Base-by-base conservation (phyloP, 2,797 vertebrate species). In the Platalea minor region DNA sequence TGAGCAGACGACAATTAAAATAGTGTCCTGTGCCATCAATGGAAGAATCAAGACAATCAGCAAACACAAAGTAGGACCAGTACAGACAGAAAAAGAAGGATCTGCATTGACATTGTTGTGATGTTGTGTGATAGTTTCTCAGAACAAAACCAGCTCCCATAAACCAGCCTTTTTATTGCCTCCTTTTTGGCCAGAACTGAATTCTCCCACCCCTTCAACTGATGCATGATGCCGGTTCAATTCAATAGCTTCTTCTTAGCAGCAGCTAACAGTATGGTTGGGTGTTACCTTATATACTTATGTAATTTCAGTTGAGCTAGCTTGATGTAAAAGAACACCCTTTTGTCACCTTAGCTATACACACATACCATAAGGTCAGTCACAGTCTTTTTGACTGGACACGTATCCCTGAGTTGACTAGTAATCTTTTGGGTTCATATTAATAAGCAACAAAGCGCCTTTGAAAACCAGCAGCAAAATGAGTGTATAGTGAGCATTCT, bases 231-330 rank as follows among this genome's bases (percentile, higher is more conserved):
- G 53, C 41, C 45, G 53, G 54, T 75, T 92, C 75, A 79, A 25
- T 87, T 85, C 45, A 75, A 48, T 11, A 78, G 25, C 76, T 70
- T 13, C 78, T 76, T 79, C 51, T 76, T n/a, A 53, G 54, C 72
- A 88, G 87, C 64, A 94, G 31, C 72, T 72, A 59, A 74, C 8
- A 41, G 72, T 39, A 43, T 74, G 53, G 17, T 45, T 94, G 90
- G 51, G 53, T 95, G 93, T 91, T 95, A 94, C 73, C 35, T 80
- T 95, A 96, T 88, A 92, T 95, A 95, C 89, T 95, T 92, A 95
- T 76, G 96, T 96, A 96, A 96, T 97, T 95, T 95, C 94, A 95
- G 87, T 89, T 95, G 96, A 72, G 84, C 39, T 43, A 70, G 11
- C 68, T 73, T 77, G 75, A 31, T 92, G 94, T 95, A 95, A 94